Evolutionary conservation across 1,140 invertebrate genomes (phyloP).

Genomic region (Drosophila kepulauana): DNA sequence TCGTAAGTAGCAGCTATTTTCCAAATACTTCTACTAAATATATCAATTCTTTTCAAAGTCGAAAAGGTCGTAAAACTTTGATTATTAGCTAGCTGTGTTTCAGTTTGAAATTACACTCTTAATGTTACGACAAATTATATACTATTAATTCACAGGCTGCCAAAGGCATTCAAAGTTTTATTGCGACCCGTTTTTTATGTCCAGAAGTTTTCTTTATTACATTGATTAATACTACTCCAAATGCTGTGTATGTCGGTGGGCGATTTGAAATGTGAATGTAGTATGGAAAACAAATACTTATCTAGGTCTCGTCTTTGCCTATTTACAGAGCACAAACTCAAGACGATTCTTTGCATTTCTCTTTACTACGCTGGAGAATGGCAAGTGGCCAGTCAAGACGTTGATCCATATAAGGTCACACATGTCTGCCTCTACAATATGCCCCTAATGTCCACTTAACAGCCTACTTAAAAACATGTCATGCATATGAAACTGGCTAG

Average conservation of each 20-base stretch:
- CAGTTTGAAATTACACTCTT: not conserved
- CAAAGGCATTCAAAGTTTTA: not conserved
- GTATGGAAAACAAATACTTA: conserved; percentile 19
- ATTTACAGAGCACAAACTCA: conserved; percentile 54
- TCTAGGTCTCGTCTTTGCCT: conserved; percentile 44
- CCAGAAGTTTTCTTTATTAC: not conserved
- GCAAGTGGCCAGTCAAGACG: conserved; percentile 46
- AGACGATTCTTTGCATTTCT: conserved; percentile 65
- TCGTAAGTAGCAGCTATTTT: too few species aligned
- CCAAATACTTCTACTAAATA: not conserved
- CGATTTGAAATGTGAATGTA: not conserved
- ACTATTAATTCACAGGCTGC: not conserved
- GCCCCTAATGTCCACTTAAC: conserved; percentile 80
- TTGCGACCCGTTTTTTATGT: not conserved
- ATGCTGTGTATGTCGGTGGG: not conserved
- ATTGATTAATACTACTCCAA: not conserved
- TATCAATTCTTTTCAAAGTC: not conserved
- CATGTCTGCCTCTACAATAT: conserved; percentile 69
- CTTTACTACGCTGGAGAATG: conserved; percentile 50
- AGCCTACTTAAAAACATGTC: conserved; percentile 77
- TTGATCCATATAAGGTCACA: conserved; percentile 78
- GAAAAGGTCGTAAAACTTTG: not conserved
- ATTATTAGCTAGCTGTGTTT: not conserved
- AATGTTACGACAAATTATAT: not conserved
- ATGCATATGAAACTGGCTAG: conserved; percentile 68